Evolutionary conservation across 1,140 invertebrate species (phyloP), one percentile per base, ranked within the genome.

Genomic region (Dolichoris vasculosae): DNA sequence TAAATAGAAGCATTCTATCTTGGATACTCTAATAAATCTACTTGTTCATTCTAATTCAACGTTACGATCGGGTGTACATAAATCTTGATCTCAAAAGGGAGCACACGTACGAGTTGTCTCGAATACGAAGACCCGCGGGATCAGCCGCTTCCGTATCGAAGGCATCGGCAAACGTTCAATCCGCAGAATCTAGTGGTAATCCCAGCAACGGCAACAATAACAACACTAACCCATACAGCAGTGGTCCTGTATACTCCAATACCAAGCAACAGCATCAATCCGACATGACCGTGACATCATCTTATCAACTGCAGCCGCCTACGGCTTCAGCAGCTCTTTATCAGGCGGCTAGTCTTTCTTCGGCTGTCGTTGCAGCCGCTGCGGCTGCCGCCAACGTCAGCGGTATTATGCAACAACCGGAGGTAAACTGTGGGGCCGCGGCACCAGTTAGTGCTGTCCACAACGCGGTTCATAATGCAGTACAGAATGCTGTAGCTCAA

Each of bases 81-180:
- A 64, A 35, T 79, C 35, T 59, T 23, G 32, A 2, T 9, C 43
- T 78, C 63, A 59, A 67, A 51, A 86, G 86, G 9, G 97, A 98
- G 86, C 95, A 97, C 89, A 95, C 95, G 0, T 98, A 98, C 90
- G 97, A 97, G 87, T 94, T 98, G n/a, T 96, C 97, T 88, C 95
- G 96, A 89, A 97, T 98, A 87, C 93, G 96, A 82, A 94, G 95
- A 83, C 90, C 89, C 0, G 86, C 89, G 55, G 89, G 89, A 88
- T 88, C 0, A 88, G 46, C 38, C 83, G 85, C 88, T 90, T 83
- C 84, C 87, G n/a, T 77, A 40, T 67, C 84, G 40, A 79, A 82
- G 23, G 48, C 64, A 32, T 15, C 80, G 38, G 38, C 4, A n/a
- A 55, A 51, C 40, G 1, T 55, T 4, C 81, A 71, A n/a, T 55